Conservation (phyloP, 2,113 vertebrate species). For the Ailuropoda melanoleuca region DNA sequence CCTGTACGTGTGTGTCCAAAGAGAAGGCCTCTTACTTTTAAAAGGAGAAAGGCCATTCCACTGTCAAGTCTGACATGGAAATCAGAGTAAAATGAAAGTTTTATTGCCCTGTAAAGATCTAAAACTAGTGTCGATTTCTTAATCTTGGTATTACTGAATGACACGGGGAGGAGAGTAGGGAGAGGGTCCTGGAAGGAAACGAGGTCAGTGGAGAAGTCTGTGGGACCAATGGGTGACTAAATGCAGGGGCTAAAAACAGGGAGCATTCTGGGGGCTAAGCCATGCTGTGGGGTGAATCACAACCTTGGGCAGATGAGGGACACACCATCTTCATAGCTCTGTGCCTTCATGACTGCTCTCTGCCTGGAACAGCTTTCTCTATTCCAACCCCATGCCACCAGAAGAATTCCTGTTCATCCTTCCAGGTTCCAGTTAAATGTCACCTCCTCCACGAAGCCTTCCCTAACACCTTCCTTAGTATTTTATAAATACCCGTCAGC, state of each 20-base stretch:
- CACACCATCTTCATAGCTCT: neutral
- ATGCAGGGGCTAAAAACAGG: neutral
- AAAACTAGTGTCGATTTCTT: neutral
- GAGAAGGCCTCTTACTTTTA: neutral
- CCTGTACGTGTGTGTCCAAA: neutral
- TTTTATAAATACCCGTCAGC: neutral
- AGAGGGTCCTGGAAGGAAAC: neutral
- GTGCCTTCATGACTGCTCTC: neutral
- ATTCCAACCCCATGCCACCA: neutral
- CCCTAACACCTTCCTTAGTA: neutral
- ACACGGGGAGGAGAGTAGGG: rapidly evolving
- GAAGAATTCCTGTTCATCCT: neutral
- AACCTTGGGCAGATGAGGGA: neutral
- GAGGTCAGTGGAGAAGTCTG: neutral
- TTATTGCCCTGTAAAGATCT: neutral
- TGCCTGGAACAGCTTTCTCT: neutral
- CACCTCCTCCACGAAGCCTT: neutral
- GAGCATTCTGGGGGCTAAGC: neutral
- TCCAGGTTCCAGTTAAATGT: neutral
- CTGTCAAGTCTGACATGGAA: neutral
- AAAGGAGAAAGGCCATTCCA: neutral
- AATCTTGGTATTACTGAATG: neutral
- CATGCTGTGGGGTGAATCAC: neutral
- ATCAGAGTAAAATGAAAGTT: neutral
- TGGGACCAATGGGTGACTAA: neutral